phyloP scores from a whole-genome alignment of 2,113 vertebrate genomes.

The Chunga burmeisteri region DNA sequence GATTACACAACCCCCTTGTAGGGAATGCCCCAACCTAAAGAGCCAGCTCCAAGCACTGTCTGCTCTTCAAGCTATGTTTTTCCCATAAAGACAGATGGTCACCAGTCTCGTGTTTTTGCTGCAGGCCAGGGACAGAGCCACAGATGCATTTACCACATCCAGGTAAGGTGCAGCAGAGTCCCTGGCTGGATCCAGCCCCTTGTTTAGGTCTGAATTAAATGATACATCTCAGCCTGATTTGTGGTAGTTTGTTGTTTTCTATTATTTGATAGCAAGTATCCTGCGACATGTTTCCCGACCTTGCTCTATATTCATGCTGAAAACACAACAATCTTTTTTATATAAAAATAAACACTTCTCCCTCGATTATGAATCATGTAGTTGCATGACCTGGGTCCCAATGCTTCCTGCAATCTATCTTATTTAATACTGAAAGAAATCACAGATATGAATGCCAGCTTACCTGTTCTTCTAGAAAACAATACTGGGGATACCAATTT shows the following conservation, averaged over 20 bases:
- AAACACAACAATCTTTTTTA: not conserved
- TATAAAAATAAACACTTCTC: conserved; percentile 1
- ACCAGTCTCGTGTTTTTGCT: not conserved
- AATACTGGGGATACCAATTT: not conserved
- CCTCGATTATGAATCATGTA: not conserved
- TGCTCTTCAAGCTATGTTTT: not conserved
- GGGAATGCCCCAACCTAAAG: not conserved
- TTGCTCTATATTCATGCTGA: not conserved
- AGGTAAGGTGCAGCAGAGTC: not conserved
- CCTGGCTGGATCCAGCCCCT: not conserved
- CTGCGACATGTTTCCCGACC: not conserved
- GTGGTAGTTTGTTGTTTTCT: not conserved
- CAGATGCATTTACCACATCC: too few species aligned
- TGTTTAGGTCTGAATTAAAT: not conserved
- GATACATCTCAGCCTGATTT: not conserved
- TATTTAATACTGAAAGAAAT: conserved; percentile 27
- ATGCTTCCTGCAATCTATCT: not conserved
- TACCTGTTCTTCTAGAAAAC: not conserved
- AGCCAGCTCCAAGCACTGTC: not conserved
- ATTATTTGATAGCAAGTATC: not conserved
- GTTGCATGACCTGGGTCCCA: not conserved
- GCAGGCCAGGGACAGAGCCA: not conserved
- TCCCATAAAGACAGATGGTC: not conserved
- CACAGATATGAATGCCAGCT: not conserved
- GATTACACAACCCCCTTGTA: not conserved